Evolutionary conservation across 2,797 vertebrate genomes (phyloP), one percentile per base, ranked within the genome.

Genomic region (Agapornis canus): DNA sequence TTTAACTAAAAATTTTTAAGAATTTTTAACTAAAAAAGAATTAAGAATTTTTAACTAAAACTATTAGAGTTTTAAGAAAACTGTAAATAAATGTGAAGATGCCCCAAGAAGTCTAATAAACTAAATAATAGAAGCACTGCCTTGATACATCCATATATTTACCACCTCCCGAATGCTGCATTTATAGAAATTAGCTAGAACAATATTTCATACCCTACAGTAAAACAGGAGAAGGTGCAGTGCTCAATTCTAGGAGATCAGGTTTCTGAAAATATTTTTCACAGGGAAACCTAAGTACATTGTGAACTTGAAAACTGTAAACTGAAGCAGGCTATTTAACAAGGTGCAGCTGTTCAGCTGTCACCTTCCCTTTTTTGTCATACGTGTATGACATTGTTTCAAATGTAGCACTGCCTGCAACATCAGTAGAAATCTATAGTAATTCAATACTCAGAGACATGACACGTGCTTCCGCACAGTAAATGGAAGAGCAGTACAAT

Each of bases 111-210:
- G 27, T 59, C 37, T 54, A 32, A 57, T 51, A 80, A 94, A 68
- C 35, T 75, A 77, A 43, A 54, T 66, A 37, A 27, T 15, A 66
- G 17, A 78, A 48, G 19, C 35, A 48, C 25, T 73, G 9, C 35
- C 61, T 47, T 82, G 31, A 54, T 54, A 89, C 47, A 90, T 73
- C 7, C 47, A 59, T 54, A 25, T 37, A 31, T 83, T 73, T 71
- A 39, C 52, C 40, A 25, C 32, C 51, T 57, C 68, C 42, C 26
- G 82, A 60, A 69, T 14, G 7, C 27, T 59, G 20, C 51, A 56
- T 70, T 86, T 54, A 82, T 93, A 39, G 37, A 95, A 92, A 70
- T 48, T 51, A 94, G 56, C 92, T 66, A 51, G 39, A 82, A 80
- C 9, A 64, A 31, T 5, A 2, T 59, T 52, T 63, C 45, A 19